Conservation (phyloP, 2,888 invertebrate species). For the Sisyra nigra region DNA sequence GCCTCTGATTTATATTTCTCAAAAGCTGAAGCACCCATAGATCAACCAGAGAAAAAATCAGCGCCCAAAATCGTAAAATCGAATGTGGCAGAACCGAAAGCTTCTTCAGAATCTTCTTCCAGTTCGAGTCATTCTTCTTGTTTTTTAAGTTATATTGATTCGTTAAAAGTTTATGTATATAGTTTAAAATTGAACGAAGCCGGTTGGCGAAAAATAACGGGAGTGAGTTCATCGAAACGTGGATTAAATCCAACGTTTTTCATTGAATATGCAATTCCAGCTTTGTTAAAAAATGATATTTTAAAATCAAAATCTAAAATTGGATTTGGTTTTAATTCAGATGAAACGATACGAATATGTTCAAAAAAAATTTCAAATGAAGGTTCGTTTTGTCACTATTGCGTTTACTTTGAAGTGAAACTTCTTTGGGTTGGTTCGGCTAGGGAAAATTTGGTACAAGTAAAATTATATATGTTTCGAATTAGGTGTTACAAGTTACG, state of each 20-base stretch:
- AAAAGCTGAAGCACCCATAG: not conserved
- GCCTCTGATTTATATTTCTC: constrained; percentile 5
- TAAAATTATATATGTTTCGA: too few species aligned
- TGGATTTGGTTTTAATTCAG: constrained; percentile 21
- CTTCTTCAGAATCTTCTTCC: not conserved
- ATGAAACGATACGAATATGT: constrained; percentile 23
- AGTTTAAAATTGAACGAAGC: constrained; percentile 27
- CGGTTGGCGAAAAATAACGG: constrained; percentile 26
- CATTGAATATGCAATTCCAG: constrained; percentile 28
- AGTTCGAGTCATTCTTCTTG: constrained; percentile 3
- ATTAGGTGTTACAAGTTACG: too few species aligned
- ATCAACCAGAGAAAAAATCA: not conserved
- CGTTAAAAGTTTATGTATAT: constrained; percentile 27
- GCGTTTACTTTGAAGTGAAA: too few species aligned
- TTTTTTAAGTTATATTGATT: constrained; percentile 24
- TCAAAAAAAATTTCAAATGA: constrained; percentile 26
- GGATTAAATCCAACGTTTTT: constrained; percentile 24
- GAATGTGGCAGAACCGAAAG: not conserved
- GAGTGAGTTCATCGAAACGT: constrained; percentile 14
- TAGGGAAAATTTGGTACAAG: too few species aligned
- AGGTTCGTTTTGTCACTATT: too few species aligned
- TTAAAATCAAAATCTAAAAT: constrained; percentile 21
- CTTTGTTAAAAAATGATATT: constrained; percentile 17
- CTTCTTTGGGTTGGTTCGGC: too few species aligned
- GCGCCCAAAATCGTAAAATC: not conserved